Evolutionary conservation across 2,888 invertebrate genomes (phyloP), one percentile per base, ranked within the genome.

Genomic region (Quadriops clusia): DNA sequence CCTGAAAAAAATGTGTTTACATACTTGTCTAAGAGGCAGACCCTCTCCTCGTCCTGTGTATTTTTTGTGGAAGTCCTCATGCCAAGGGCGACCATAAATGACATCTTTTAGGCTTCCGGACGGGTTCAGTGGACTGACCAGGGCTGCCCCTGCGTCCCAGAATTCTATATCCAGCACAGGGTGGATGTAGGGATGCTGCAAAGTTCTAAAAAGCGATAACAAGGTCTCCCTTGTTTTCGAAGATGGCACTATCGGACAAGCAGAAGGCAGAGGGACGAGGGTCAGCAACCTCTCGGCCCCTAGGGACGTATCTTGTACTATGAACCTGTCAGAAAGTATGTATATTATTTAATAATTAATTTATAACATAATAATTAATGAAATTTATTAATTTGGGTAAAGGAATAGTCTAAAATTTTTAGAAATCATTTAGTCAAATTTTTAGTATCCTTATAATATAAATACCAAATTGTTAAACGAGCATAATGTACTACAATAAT

Each of bases 131-230:
- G 90, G 90, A 47, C 83, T 74, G 3, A 91, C 77, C 14, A 84
- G 67, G 33, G 87, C 72, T 15, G 75, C 82, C 23, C 65, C 60
- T 3, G 67, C 69, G 36, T 70, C 69, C 57, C 74, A 70, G 53
- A 90, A 77, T 50, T 87, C 87, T 41, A 91, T 65, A 53, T 90
- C 87, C 45, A 89, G 64, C 14, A 90, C 78, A 0, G 91, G 91
- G 61, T 84, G 87, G 42, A 93, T 83, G 57, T 90, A 91, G 0
- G 93, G 91, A 61, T 93, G 91, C 57, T 91, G 89, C 22, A 89
- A 68, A 6, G 82, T 79, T 30, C 84, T 72, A 52, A 91, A 83
- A 42, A 91, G 64, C 53, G 87, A 83, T 62, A 83, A 70, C 22
- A 90, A 68, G 20, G 76, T 70, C 18, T 69, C 68, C 31, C 76